phyloP scores from a whole-genome alignment of 2,888 invertebrate genomes.

The Microctonus hyperodae region DNA sequence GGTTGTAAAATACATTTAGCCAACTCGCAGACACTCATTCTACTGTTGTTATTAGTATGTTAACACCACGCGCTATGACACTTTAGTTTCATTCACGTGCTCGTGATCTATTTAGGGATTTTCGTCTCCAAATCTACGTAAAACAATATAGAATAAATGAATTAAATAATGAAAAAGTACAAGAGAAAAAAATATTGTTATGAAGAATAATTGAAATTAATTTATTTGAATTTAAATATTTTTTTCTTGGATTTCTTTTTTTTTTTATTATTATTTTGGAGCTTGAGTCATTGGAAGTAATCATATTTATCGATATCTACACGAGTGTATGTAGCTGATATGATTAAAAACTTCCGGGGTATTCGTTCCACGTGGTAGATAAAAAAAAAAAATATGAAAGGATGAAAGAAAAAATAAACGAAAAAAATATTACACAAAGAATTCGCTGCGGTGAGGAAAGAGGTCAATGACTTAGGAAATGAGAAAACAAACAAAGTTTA shows the following conservation, averaged over 20 bases:
- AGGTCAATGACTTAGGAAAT: constrained; percentile 12
- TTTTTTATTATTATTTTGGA: background rate
- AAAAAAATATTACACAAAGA: background rate
- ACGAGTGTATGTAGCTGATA: background rate
- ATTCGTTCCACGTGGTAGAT: background rate
- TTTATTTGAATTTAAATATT: too few species aligned
- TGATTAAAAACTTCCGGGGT: background rate
- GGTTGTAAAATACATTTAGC: background rate
- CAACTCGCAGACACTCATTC: constrained; percentile 4
- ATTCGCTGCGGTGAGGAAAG: background rate
- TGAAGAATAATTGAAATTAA: background rate
- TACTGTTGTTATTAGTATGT: background rate
- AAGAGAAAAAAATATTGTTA: background rate
- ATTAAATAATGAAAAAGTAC: background rate
- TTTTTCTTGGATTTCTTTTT: background rate
- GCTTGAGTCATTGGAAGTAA: background rate
- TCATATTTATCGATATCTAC: background rate
- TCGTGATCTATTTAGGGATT: constrained; percentile 13
- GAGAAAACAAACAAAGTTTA: constrained; percentile 15
- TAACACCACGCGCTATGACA: background rate
- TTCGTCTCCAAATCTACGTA: background rate
- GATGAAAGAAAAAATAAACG: too few species aligned
- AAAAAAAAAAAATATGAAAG: background rate
- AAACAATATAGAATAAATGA: background rate
- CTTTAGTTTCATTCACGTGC: constrained; percentile 22